These are phyloP conservation scores for Pipistrellus nathusii DNA, from an alignment of 2,797 vertebrate genomes.

Conservation along the genomic window DNA sequence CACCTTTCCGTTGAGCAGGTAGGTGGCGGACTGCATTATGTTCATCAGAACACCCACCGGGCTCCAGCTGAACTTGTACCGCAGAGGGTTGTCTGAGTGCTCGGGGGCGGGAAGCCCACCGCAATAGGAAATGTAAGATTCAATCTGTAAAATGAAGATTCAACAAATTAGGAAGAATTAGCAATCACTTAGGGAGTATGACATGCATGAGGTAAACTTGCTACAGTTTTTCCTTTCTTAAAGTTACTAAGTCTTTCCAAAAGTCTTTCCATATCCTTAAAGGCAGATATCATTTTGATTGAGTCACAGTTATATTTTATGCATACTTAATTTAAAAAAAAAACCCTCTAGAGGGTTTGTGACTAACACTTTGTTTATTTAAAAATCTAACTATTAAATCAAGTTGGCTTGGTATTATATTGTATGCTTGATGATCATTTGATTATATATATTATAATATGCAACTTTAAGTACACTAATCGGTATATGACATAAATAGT, in stretches of 20 bases:
- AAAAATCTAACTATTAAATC: constrained; percentile 23
- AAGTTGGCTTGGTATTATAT: constrained; percentile 22
- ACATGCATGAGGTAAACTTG: neutral
- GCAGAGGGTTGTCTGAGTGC: constrained; percentile 95
- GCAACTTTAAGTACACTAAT: neutral
- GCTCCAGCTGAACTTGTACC: constrained; percentile 99
- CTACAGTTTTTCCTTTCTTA: neutral
- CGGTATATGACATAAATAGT: neutral
- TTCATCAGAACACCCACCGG: constrained; percentile 95
- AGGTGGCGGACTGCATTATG: constrained; percentile 93
- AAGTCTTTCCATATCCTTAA: neutral
- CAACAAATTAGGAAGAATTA: neutral
- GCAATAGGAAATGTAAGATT: constrained; percentile 96
- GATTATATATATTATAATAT: neutral
- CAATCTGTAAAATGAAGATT: constrained; percentile 89
- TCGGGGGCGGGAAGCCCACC: constrained; percentile 97
- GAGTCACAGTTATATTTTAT: neutral
- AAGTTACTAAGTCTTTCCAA: constrained; percentile 22
- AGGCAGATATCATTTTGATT: neutral
- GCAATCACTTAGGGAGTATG: neutral
- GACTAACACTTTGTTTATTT: neutral
- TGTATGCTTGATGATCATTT: neutral
- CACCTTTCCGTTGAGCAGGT: constrained; percentile 93
- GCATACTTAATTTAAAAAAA: neutral
- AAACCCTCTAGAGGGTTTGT: neutral